Evolutionary conservation across 2,888 invertebrate species (phyloP), one percentile per base, ranked within the genome.

Genomic region (Marasmarcha lunaedactyla): DNA sequence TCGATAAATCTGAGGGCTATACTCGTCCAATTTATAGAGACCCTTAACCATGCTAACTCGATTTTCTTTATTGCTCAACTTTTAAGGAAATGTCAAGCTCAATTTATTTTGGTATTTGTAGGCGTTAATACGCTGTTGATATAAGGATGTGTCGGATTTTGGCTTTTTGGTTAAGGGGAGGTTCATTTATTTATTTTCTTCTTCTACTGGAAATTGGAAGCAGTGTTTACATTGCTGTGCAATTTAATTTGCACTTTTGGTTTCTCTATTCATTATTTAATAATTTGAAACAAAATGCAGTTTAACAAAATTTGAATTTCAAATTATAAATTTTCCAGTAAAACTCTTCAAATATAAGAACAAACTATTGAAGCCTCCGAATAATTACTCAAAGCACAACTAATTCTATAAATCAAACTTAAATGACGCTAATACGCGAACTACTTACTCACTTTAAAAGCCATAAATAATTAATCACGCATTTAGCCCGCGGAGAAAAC

Each of bases 1-100:
- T 66, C 65, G 77, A 79, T 78, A 79, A 79, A 78, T 78, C 76
- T 63, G 71, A 66, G 77, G 69, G 71, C 55, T 61, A 71, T 66
- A 71, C 57, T 35, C 54, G 62, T 46, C 78, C 58, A 42, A 42
- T 50, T 38, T 69, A 57, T 35, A 37, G 41, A 48, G 74, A 63
- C 42, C 72, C 54, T 38, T 44, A 44, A 11, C 7, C 12, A 12
- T 34, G 6, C 12, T 30, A 9, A 10, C 9, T 30, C n/a, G 30
- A n/a, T 30, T 30, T 30, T 30, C 10, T 7, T 20, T 20, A 20
- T 20, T 20, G 20, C 20, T 20, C 20, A 3, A 30, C 10, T 30
- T 30, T 6, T 4, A 7, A 4, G 10, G n/a, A 10, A 30, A 50
- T 69, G 43, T 60, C 67, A 44, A 10, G 5, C 20, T 20, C 20